These are phyloP conservation scores for Bujurquina vittata DNA, from an alignment of 2,113 vertebrate genomes.

Conservation along the genomic window DNA sequence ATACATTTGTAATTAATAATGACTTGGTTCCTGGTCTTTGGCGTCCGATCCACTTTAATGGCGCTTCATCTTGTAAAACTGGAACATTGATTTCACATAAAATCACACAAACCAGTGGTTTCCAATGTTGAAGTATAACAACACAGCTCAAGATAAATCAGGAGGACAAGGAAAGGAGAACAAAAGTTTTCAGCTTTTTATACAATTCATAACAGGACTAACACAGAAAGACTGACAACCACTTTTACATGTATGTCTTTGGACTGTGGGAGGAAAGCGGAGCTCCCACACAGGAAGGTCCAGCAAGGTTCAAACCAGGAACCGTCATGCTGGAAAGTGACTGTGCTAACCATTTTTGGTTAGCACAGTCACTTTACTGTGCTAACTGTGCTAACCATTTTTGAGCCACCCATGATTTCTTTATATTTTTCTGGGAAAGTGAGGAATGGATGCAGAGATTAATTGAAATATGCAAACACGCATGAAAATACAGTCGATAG, in stretches of 20 bases:
- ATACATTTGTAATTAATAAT: background rate
- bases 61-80: background rate
- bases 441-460: background rate
- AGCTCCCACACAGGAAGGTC: background rate
- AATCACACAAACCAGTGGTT: background rate
- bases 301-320: background rate
- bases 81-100: rapidly evolving
- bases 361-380: no score
- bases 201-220: background rate
- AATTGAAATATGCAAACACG: background rate
- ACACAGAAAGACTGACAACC: background rate
- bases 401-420: background rate
- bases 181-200: background rate
- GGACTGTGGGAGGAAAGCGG: background rate
- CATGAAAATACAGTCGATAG: background rate
- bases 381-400: background rate
- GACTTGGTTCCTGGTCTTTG: background rate
- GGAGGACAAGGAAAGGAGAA: background rate
- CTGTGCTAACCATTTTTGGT: background rate
- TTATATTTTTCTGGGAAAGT: background rate
- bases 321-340: background rate
- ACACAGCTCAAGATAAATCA: background rate
- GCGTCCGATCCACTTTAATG: background rate
- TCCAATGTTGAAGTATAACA: background rate
- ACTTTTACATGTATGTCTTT: no score